These are phyloP conservation scores for Eremobia ochroleuca DNA, from an alignment of 2,888 invertebrate genomes.

Conservation along the genomic window DNA sequence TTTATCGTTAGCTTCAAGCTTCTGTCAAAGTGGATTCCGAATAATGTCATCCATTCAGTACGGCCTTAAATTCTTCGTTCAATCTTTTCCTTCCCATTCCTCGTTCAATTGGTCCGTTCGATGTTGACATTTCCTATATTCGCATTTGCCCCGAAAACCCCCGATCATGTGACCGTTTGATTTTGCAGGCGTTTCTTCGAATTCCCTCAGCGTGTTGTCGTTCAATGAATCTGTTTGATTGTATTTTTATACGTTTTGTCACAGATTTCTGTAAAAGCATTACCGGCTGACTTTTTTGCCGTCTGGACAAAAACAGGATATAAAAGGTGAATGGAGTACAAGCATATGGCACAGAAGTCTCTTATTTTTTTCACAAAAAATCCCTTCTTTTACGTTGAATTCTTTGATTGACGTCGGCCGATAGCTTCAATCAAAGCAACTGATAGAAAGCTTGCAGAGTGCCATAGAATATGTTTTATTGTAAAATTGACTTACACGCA, in stretches of 20 bases:
- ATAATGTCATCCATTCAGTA: conserved; percentile 27
- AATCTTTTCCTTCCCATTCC: conserved; percentile 33
- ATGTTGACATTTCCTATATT: conserved; percentile 45
- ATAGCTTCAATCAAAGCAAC: too few species aligned
- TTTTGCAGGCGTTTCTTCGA: conserved; percentile 34
- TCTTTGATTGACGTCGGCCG: too few species aligned
- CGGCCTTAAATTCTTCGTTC: conserved; percentile 31
- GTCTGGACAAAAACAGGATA: too few species aligned
- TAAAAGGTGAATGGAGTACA: too few species aligned
- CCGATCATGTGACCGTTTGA: conserved; percentile 40
- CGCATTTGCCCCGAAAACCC: conserved; percentile 35
- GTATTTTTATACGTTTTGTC: conserved; percentile 10
- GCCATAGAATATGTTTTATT: too few species aligned
- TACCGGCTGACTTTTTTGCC: too few species aligned
- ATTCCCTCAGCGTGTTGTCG: conserved; percentile 26
- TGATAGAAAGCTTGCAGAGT: too few species aligned
- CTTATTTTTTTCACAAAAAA: too few species aligned
- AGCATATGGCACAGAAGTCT: too few species aligned
- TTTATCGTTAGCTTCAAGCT: conserved; percentile 15
- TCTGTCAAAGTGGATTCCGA: conserved; percentile 32
- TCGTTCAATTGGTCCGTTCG: conserved; percentile 27
- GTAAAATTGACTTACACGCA: too few species aligned
- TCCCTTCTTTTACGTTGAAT: too few species aligned
- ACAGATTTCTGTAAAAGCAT: not conserved
- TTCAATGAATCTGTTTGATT: conserved; percentile 22